Evolutionary conservation across 2,888 invertebrate genomes (phyloP), one percentile per base, ranked within the genome.

Genomic region (Cistogaster globosa): DNA sequence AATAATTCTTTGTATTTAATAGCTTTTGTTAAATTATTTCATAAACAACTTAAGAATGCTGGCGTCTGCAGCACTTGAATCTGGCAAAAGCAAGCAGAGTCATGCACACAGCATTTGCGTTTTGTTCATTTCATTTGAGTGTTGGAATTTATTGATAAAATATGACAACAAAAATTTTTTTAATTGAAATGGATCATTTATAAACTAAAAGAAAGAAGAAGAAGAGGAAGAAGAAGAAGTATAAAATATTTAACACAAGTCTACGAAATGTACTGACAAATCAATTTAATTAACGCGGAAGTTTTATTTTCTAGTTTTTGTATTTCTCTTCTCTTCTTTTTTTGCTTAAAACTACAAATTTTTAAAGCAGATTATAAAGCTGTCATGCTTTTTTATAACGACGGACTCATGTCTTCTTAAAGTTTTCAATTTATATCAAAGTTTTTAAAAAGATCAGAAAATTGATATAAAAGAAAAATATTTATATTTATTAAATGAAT

Each of bases 271-370:
- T 2, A 58, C 57, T 58, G 71, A 71, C 58, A 45, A 45, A 45
- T 65, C 38, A 76, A 76, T 53, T 76, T 36, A 71, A 22, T 9
- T 9, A 68, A 81, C 55, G 80, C 80, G 80, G 74, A 81, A 81
- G 81, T 75, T 63, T 63, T 63, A 9, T 42, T 18, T 38, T 20
- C 62, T 42, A 48, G 0, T 26, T 26, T 26, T 26, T 26, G 20
- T 9, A 32, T 32, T 32, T 32, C 32, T 32, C 32, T 32, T 32
- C 32, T 32, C 6, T 32, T 32, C 6, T 32, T 32, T 3, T 32
- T 67, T 1, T 18, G 12, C 2, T n/a, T 45, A 14, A 7, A 36
- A 65, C 42, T 79, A 12, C 9, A 18, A n/a, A n/a, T 36, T 57
- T 48, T 36, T 68, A 58, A 58, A 18, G 22, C 6, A 20, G 18